Base-by-base conservation (phyloP, 2,113 vertebrate species). In the Odocoileus hemionus region DNA sequence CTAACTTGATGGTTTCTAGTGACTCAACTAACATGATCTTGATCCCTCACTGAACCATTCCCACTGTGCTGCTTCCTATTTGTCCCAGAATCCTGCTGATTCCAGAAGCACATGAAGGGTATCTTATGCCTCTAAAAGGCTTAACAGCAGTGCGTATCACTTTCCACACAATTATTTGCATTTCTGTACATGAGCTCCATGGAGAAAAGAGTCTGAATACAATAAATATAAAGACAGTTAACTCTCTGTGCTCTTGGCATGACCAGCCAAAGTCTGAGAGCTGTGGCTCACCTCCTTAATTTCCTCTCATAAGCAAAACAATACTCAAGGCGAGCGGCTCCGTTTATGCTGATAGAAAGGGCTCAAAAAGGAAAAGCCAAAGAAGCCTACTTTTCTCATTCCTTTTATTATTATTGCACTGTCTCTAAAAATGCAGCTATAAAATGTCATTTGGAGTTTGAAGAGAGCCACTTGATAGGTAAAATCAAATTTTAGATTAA, bases 91-190 rank as follows among this genome's bases (percentile, higher is more conserved):
- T 85, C 93, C 89, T 94, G 82, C 7, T 0, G 0, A 91, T 94
- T 92, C 91, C 1, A 94, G 25, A 52, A 85, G 93, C 21, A 47
- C 80, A 61, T 58, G 54, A 94, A 82, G 82, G 96, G 50, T 93
- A 57, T 95, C 96, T 33, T 19, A 6, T 10, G 78, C 95, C 96
- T 96, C 97, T 95, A 96, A 94, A 96, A 97, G 89, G 47, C 89
- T 47, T 10, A 86, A 43, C 61, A 83, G 96, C 33, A 61, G 64
- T 25, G 12, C n/a, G 12, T 10, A 93, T 30, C 17, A 52, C 60
- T 83, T 45, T 58, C 36, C 14, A 58, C 26, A 89, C 1, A 45
- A 45, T 39, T 80, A 6, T 74, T 26, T 82, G 74, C 25, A 91
- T 57, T 64, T 78, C 19, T 26, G 33, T 33, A n/a, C 21, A 52